Evolutionary conservation across 2,797 vertebrate genomes (phyloP).

Genomic region (Neosilurus mollespiculum): DNA sequence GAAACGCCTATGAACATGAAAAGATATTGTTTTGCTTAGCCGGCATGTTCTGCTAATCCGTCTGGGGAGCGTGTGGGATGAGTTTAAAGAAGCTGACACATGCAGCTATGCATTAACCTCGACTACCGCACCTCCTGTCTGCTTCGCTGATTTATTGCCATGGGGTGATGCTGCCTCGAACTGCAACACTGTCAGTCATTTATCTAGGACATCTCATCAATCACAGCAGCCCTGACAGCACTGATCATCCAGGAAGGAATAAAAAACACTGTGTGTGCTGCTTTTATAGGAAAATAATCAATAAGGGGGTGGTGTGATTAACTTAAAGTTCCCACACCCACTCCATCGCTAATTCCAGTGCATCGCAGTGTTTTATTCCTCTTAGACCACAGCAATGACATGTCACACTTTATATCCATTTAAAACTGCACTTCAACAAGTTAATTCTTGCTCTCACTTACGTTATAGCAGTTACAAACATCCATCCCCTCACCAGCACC

Average conservation of each 20-base stretch:
- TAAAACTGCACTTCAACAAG: neutral
- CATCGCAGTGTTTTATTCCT: neutral
- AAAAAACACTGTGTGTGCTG: neutral
- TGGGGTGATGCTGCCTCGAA: neutral
- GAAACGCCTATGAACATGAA: neutral
- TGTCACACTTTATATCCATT: neutral
- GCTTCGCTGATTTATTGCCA: neutral
- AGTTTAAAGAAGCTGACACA: conserved; percentile 48
- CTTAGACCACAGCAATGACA: neutral
- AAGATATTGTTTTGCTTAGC: conserved; percentile 6
- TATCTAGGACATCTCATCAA: neutral
- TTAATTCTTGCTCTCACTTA: neutral
- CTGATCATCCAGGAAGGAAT: neutral
- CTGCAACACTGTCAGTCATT: neutral
- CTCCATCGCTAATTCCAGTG: neutral
- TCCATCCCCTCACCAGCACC: too few relatives aligned
- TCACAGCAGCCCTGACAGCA: neutral
- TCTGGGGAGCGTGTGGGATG: conserved; percentile 14
- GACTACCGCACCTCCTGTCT: neutral
- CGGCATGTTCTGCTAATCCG: neutral
- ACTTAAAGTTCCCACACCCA: neutral
- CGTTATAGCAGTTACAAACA: neutral
- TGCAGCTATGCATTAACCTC: neutral
- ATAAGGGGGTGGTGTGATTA: neutral
- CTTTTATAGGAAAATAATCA: neutral